Evolutionary conservation across 2,888 invertebrate species (phyloP), one percentile per base, ranked within the genome.

Genomic region (Oscheius sp.): DNA sequence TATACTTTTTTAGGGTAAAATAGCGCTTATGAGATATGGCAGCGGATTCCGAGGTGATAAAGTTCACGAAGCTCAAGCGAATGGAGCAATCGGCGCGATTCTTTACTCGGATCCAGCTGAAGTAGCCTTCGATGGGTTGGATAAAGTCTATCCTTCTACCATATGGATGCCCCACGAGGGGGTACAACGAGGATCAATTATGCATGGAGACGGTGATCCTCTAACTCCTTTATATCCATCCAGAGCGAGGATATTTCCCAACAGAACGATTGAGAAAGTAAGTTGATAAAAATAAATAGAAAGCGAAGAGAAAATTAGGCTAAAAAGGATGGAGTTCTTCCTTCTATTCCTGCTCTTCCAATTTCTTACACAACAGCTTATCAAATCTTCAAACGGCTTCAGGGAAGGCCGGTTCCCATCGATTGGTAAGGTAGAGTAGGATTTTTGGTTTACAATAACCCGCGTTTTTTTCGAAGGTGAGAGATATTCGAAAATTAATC

Each of bases 11-110:
- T 81, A 80, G 12, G 89, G 88, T 0, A 87, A 87, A 55, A 89
- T 90, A 37, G 88, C 88, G 10, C 83, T 90, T 48, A 88, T 89
- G 31, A 85, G 89, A 72, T 90, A 89, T 75, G 89, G 90, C 29
- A 86, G 87, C 55, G 87, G 88, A 25, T 90, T 84, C 82, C 82
- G 86, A 29, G 83, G 89, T 25, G 88, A 88, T 15, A 88, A 88
- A 71, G 89, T 89, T 1, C 68, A 76, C 25, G 65, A 72, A 27
- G 86, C 86, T 3, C 78, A 82, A 34, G 12, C 66, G 6, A 45
- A 73, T 33, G 86, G 86, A 17, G 86, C 85, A 3, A 70, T 82
- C 3, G 90, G 89, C 1, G 86, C 80, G 1, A 79, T 86, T 64
- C 69, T 86, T 10, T 86, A 81, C 69, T 84, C 86, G 8, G 86